Evolutionary conservation across 1,140 invertebrate species (phyloP).

Genomic region (Acromyrmex charruanus): DNA sequence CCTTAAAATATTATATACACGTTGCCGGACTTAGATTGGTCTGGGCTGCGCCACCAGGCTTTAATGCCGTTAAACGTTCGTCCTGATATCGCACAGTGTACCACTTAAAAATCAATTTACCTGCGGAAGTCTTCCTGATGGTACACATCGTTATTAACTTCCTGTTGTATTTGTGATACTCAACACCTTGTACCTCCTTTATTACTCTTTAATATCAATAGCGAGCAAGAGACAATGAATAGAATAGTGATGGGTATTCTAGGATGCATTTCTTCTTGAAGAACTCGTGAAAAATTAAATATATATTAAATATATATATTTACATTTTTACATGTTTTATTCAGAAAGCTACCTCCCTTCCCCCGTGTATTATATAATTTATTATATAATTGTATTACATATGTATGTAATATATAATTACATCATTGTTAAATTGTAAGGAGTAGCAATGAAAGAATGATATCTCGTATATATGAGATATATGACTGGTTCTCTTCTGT

Average conservation of each 20-base stretch:
- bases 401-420: not conserved
- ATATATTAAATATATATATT: not conserved
- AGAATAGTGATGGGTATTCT: not conserved
- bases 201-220: constrained; percentile 24
- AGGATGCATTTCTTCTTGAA: not conserved
- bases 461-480: not conserved
- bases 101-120: constrained; percentile 58
- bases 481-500: not conserved
- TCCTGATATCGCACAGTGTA: constrained; percentile 23
- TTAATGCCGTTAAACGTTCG: constrained; percentile 26
- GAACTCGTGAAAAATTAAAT: not conserved
- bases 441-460: not conserved
- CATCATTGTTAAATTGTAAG: not conserved
- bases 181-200: not conserved
- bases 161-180: not conserved
- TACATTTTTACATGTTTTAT: not conserved
- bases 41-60: constrained; percentile 15
- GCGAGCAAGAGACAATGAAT: not conserved
- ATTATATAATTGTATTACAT: not conserved
- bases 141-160: constrained; percentile 45
- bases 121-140: constrained; percentile 16
- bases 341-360: not conserved
- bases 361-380: not conserved
- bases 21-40: constrained; percentile 55
- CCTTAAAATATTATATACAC: constrained; percentile 65